Evolutionary conservation across 92 coral and sea anemone species (phyloP), one percentile per base, ranked within the genome.

Genomic region (Umimayanthus kanabou): DNA sequence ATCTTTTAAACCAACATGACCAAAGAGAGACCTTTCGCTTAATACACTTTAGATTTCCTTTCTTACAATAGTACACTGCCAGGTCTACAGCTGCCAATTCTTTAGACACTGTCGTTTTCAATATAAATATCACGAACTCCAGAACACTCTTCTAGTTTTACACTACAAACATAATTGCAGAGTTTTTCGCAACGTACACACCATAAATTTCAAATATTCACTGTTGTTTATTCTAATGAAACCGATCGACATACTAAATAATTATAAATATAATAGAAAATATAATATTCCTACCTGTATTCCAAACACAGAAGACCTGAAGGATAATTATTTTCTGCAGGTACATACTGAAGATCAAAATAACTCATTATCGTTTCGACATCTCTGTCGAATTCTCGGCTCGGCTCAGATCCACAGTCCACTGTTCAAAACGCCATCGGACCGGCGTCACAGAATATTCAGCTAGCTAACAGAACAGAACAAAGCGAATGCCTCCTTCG

Each of bases 211-310:
- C 20, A 53, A 53, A 53, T 13, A 14, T 53, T 13, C 58, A 4
- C 58, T 53, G 18, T 7, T 47, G 30, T 13, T 73, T 28, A 66
- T 69, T 82, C 11, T 43, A 25, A 28, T 26, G 33, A 33, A 69
- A 69, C 14, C 57, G 43, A 83, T 20, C 77, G 18, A 37, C 9
- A 45, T 10, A 47, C 28, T 26, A 23, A 29, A 73, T 15, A 22
- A 29, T 29, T 55, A 18, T 22, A 64, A 65, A 1, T 67, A 65
- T 64, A n/a, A 3, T 13, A 66, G 28, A 82, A 65, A 66, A 45
- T 43, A 26, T 6, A 45, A 45, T 71, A 14, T 18, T 7, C 87
- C 18, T 83, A 83, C 87, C 87, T 83, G 87, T 14, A 40, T 49
- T 83, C 87, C 65, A 70, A 70, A 70, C 6, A 45, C 75, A 70